Percentiles rank a stretch among this genome's conserved stretches.
phyloP scores from a whole-genome alignment of 2,797 vertebrate species.

The Pogonophryne albipinna region DNA sequence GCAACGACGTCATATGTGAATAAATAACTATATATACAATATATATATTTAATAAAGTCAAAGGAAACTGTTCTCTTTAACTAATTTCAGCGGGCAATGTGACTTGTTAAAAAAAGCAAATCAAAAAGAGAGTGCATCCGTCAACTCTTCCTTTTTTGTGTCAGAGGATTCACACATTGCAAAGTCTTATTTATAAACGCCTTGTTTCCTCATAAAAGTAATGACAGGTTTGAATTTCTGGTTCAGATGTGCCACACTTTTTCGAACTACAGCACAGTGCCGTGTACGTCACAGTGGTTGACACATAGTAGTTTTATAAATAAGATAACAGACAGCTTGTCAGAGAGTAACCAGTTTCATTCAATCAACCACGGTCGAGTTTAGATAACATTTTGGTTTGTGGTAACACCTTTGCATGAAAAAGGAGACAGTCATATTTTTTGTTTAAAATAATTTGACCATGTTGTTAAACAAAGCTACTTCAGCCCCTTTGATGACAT shows the following conservation, averaged over 20 bases:
- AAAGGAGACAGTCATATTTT: background rate
- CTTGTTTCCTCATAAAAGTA: constrained; percentile 45
- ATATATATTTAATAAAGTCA: constrained; percentile 20
- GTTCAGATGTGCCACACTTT: constrained; percentile 46
- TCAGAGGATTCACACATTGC: constrained; percentile 45
- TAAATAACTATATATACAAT: too few relatives aligned
- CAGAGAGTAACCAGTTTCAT: constrained; percentile 8
- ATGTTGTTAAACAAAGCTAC: background rate
- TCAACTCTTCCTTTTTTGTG: constrained; percentile 43
- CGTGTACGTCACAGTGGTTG: constrained; percentile 39
- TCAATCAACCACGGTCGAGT: background rate
- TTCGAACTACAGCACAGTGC: constrained; percentile 38
- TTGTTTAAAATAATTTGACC: background rate
- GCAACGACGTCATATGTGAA: background rate
- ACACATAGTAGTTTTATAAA: constrained; percentile 32
- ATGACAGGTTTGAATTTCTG: constrained; percentile 35
- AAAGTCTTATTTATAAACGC: constrained; percentile 65
- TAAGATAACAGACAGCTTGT: background rate
- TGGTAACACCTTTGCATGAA: background rate
- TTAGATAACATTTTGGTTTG: background rate
- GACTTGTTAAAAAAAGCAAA: constrained; percentile 50
- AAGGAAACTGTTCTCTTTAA: constrained; percentile 22
- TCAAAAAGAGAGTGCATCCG: constrained; percentile 45
- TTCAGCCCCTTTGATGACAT: background rate
- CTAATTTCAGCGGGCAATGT: constrained; percentile 35